Evolutionary conservation across 2,113 vertebrate species (phyloP).

Genomic region (Meleagris gallopavo): DNA sequence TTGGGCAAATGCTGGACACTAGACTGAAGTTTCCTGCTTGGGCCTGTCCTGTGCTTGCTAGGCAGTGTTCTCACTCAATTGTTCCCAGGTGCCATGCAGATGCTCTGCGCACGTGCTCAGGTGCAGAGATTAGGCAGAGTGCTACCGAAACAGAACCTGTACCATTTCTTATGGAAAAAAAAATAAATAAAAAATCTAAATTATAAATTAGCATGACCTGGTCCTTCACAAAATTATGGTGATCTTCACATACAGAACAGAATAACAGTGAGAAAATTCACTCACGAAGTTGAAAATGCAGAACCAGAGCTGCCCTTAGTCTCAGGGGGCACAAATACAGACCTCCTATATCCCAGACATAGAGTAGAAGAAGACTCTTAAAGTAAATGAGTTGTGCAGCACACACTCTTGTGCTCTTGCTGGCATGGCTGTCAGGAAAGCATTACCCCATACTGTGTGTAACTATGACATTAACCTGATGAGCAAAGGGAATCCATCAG

Average conservation of each 20-base stretch:
- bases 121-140: background rate
- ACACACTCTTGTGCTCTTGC: background rate
- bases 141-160: background rate
- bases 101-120: fast-evolving
- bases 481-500: background rate
- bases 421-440: background rate
- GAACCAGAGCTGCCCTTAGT: background rate
- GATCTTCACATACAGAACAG: background rate
- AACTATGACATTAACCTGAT: background rate
- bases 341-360: background rate
- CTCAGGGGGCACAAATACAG: background rate
- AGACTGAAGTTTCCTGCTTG: too few relatives aligned
- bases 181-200: background rate
- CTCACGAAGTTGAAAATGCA: background rate
- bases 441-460: fast-evolving
- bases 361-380: background rate
- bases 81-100: background rate
- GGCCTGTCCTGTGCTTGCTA: background rate
- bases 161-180: background rate
- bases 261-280: fast-evolving
- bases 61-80: background rate
- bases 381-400: fast-evolving
- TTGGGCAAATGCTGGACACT: background rate
- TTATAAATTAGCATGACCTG: fast-evolving
- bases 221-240: background rate